Percentiles rank a stretch among this genome's conserved stretches.
Evolutionary conservation across 2,113 vertebrate genomes (phyloP).

Genomic region (Pampusana beccarii): DNA sequence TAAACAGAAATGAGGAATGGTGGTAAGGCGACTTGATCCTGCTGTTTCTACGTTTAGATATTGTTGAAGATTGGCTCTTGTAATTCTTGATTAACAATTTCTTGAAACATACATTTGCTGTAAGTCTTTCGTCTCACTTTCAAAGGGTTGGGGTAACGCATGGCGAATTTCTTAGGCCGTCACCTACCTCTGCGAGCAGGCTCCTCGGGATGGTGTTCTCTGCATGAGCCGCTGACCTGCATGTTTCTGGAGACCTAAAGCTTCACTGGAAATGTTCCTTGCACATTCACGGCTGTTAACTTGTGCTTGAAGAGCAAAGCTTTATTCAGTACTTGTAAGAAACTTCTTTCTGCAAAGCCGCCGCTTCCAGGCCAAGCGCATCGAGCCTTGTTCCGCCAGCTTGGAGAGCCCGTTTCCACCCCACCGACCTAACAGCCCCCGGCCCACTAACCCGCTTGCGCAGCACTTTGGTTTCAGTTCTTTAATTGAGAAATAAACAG

Average conservation of each 20-base stretch:
- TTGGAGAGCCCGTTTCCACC: conserved; percentile 11
- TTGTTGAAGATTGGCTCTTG: background rate
- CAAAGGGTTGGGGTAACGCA: conserved; percentile 55
- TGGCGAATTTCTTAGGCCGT: conserved; percentile 61
- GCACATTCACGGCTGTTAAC: conserved; percentile 24
- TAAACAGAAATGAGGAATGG: background rate
- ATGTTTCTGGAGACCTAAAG: conserved; percentile 62
- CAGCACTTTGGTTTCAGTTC: conserved; percentile 18
- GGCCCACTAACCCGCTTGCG: conserved; percentile 64
- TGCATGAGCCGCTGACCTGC: conserved; percentile 76
- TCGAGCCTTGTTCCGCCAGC: background rate
- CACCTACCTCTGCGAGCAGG: conserved; percentile 83
- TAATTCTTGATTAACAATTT: background rate
- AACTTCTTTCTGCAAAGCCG: conserved; percentile 75
- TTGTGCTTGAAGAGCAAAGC: conserved; percentile 53
- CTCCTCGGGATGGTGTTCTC: conserved; percentile 48
- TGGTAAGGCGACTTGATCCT: background rate
- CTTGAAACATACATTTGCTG: background rate
- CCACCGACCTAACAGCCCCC: conserved; percentile 64
- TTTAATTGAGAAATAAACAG: conserved; percentile 40
- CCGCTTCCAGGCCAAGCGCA: background rate
- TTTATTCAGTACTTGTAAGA: conserved; percentile 77
- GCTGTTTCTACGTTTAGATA: background rate
- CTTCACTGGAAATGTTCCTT: conserved; percentile 53
- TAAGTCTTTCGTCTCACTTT: background rate